Base-by-base conservation (phyloP, 2,797 vertebrate genomes). In the Pempheris klunzingeri region DNA sequence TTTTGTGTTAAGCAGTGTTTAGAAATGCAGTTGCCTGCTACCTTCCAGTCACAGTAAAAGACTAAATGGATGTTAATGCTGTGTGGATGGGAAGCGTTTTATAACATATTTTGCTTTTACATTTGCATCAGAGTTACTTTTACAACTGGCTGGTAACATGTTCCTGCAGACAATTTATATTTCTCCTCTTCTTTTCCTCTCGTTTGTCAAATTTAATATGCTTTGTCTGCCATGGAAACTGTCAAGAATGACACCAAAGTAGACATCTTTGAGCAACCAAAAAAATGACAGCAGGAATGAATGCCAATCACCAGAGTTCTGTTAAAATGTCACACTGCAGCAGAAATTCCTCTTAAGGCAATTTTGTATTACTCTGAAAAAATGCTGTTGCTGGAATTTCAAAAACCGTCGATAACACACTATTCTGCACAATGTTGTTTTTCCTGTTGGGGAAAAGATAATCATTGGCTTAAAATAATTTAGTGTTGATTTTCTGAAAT, bases 401-500 rank as follows among this genome's bases (percentile, higher is more conserved):
- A 30, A 18, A 34, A 53, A 43, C 30, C 44, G 44, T 58, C 78
- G 18, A 63, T 83, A 68, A 67, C 41, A 73, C 67, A 66, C 36
- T 62, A 67, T 30, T 61, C 47, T 54, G 17, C 55, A 65, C 49
- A 52, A 34, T 66, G 24, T 61, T 65, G 38, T 70, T 78, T 74
- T 65, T 58, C 28, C 67, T 50, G 52, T 39, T 79, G 62, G 68
- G 55, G 53, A 72, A 84, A 71, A 73, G 15, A 71, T 68, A 62
- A 78, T 72, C 64, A 52, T 67, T 66, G 18, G 15, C 32, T 82
- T 70, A 8, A 83, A 77, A 66, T 68, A 61, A 66, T 32, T 69
- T 34, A 8, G 4, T 82, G 43, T 60, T 53, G 18, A 77, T 84
- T 78, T 81, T 61, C 63, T 65, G 18, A 67, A 57, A 50, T 72